Base-by-base conservation (phyloP, 2,888 invertebrate species). In the Ommatoiulus sabulosus region DNA sequence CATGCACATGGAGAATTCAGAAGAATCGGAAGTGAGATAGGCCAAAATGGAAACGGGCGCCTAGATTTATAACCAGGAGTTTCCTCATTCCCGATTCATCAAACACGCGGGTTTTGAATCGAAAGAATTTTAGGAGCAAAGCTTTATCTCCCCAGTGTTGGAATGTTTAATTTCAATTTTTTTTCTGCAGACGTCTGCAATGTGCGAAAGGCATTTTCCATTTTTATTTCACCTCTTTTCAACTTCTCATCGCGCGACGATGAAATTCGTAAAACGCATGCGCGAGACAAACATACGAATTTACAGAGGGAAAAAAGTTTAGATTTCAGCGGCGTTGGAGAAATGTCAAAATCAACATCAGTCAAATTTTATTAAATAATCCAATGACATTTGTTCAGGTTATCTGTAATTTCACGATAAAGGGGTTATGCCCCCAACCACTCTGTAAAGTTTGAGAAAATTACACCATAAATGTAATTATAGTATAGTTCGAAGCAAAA, bases 81-180 rank as follows among this genome's bases (percentile, higher is more conserved):
- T 63, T 63, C 63, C 63, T 63, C 63, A 63, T 63, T 63, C 63
- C 63, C 17, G n/a, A 63, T 63, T 63, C 63, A 63, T 20, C 8
- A 17, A 63, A 63, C 5, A 8, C 63, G 6, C 63, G 5, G n/a
- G 63, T 63, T 63, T 63, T 6, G n/a, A 63, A 63, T 6, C n/a
- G 63, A 63, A n/a, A 63, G n/a, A n/a, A n/a, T 15, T n/a, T n/a
- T 63, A n/a, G 63, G 63, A n/a, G 63, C 63, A 4, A 3, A 15
- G 63, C 17, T 63, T 63, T 63, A 46, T 0, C n/a, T n/a, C 63
- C 15, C 10, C 52, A 52, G 63, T 63, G 63, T 17, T 17, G 63
- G 63, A 63, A 63, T 63, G 63, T 20, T n/a, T 63, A 63, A 63
- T 63, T 63, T 63, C 63, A 20, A 20, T 52, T 52, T 52, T 52